phyloP scores from a whole-genome alignment of 2,888 invertebrate species.

The Dicyrtomina minuta region DNA sequence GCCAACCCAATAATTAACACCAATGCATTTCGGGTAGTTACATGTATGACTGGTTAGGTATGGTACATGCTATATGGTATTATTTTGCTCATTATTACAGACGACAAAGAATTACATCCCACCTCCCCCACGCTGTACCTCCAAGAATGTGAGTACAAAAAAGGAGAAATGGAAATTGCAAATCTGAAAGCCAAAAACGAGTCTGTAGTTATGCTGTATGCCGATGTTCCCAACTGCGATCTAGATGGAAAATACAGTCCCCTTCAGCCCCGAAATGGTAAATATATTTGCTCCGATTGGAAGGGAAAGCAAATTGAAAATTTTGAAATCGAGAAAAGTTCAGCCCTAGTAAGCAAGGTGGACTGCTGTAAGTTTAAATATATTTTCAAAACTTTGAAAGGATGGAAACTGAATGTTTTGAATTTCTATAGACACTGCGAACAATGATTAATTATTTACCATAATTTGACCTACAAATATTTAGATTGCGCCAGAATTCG shows the following conservation, averaged over 20 bases:
- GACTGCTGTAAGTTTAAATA: slow-evolving; percentile 54
- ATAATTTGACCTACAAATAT: too few species aligned
- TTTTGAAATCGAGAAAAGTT: slow-evolving; percentile 59
- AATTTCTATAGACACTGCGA: too few species aligned
- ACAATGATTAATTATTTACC: too few species aligned
- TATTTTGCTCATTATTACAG: neutral
- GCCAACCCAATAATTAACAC: too few species aligned
- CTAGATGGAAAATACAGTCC: slow-evolving; percentile 51
- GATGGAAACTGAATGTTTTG: too few species aligned
- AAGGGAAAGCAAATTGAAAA: slow-evolving; percentile 61
- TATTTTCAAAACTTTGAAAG: too few species aligned
- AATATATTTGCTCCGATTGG: slow-evolving; percentile 63
- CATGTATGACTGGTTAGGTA: too few species aligned
- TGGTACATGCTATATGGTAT: too few species aligned
- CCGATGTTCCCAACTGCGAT: slow-evolving; percentile 47
- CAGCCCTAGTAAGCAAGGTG: slow-evolving; percentile 56
- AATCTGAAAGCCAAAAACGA: slow-evolving; percentile 36
- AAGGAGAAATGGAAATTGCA: slow-evolving; percentile 38
- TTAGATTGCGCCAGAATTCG: slow-evolving; percentile 67
- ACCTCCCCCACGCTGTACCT: slow-evolving; percentile 28
- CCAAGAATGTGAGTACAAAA: slow-evolving; percentile 41
- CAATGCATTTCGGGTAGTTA: too few species aligned
- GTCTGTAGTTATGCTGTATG: slow-evolving; percentile 34
- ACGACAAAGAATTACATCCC: slow-evolving; percentile 7
- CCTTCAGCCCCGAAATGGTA: slow-evolving; percentile 42